phyloP scores from a whole-genome alignment of 2,888 invertebrate species.

The Aphidoletes aphidimyza region DNA sequence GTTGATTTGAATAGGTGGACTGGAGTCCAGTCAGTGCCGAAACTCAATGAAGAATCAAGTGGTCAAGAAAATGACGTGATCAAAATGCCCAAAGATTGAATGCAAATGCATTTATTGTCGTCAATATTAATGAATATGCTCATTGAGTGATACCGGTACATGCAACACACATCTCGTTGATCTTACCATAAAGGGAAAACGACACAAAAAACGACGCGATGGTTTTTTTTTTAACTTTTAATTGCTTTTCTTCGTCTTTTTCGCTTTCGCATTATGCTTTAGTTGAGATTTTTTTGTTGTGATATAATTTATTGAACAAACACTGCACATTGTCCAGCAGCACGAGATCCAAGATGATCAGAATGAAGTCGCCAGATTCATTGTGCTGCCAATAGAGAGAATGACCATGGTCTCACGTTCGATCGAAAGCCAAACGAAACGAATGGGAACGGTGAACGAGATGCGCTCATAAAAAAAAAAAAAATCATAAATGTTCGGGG shows the following conservation, averaged over 20 bases:
- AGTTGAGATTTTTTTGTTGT: not conserved
- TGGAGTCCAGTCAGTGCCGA: not conserved
- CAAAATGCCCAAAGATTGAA: not conserved
- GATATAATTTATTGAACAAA: conserved; percentile 47
- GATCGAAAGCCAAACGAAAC: not conserved
- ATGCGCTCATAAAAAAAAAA: not conserved
- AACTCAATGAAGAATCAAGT: too few relatives aligned
- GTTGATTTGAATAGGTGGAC: not conserved
- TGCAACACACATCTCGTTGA: not conserved
- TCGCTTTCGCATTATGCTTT: not conserved
- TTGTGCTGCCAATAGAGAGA: not conserved
- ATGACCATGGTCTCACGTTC: too few relatives aligned
- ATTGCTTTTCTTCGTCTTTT: conserved; percentile 24
- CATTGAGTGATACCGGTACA: not conserved
- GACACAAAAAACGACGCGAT: not conserved
- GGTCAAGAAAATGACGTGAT: too few relatives aligned
- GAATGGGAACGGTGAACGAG: not conserved
- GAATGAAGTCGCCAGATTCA: too few relatives aligned
- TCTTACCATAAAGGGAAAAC: not conserved
- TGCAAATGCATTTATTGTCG: conserved; percentile 21
- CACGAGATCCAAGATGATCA: too few relatives aligned
- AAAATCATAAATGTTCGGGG: conserved; percentile 31
- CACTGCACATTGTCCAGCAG: not conserved
- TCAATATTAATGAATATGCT: not conserved
- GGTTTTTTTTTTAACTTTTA: conserved; percentile 13